These are phyloP conservation scores for Sceloporus tristichus DNA, from an alignment of 2,113 vertebrate genomes.

Conservation along the genomic window DNA sequence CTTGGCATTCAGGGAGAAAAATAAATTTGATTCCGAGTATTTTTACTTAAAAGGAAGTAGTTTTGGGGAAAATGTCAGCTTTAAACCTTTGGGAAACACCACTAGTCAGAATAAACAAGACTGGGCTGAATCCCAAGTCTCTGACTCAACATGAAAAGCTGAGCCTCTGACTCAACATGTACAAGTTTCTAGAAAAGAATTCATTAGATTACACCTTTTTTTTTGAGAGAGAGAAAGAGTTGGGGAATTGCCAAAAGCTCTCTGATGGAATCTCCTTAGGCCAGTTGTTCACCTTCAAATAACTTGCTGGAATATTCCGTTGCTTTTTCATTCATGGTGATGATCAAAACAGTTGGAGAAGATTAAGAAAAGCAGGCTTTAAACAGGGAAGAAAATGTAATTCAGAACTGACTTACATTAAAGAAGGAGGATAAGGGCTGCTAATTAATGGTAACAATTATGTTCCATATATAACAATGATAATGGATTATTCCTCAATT, in stretches of 20 bases:
- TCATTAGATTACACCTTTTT: too few species aligned
- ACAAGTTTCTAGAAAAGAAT: too few species aligned
- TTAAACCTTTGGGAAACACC: not conserved
- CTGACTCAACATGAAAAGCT: not conserved
- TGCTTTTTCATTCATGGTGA: not conserved
- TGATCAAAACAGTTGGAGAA: not conserved
- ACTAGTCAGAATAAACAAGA: not conserved
- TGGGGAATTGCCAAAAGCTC: not conserved
- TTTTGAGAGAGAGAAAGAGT: too few species aligned
- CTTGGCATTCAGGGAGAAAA: not conserved
- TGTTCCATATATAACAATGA: not conserved
- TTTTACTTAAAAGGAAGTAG: not conserved
- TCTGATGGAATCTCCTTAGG: not conserved
- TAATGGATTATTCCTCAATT: not conserved
- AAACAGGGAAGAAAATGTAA: not conserved
- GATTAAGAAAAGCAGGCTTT: not conserved
- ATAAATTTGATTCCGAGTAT: not conserved
- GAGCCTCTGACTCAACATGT: too few species aligned
- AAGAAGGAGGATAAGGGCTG: too few species aligned
- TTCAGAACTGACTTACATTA: not conserved
- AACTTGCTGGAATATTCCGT: too few species aligned
- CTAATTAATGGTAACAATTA: not conserved
- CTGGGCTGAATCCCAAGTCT: not conserved
- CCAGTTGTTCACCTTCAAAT: not conserved
- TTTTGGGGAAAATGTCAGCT: too few species aligned